Percentiles rank a stretch among this genome's conserved stretches.
phyloP scores from a whole-genome alignment of 2,113 vertebrate genomes.

The Eclectus roratus region DNA sequence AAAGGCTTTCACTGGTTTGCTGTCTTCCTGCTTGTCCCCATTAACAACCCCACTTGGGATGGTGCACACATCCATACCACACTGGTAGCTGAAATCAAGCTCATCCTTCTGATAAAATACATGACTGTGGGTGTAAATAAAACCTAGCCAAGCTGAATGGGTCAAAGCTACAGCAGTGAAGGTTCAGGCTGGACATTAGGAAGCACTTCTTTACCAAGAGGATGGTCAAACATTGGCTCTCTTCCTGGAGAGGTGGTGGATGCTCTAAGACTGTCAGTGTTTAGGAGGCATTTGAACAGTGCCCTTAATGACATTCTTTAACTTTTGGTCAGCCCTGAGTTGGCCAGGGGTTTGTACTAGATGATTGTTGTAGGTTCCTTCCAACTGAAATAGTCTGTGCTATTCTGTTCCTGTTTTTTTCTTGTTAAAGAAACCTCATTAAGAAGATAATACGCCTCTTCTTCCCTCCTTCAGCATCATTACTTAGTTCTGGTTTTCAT shows the following conservation, averaged over 20 bases:
- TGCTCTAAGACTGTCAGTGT: not conserved
- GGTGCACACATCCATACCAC: not conserved
- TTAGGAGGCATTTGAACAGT: not conserved
- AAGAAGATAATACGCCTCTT: not conserved
- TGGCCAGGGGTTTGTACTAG: not conserved
- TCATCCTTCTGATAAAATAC: not conserved
- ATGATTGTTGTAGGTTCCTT: not conserved
- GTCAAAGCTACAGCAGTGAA: not conserved
- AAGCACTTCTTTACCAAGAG: not conserved
- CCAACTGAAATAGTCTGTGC: not conserved
- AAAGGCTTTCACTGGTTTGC: not conserved
- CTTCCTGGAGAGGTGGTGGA: not conserved
- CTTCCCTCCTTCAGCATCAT: not conserved
- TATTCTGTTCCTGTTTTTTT: not conserved
- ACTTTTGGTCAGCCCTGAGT: not conserved
- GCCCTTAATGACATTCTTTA: not conserved
- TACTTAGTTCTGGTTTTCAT: not conserved
- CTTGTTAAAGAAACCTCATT: not conserved
- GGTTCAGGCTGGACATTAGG: not conserved
- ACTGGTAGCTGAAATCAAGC: not conserved
- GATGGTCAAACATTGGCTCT: not conserved
- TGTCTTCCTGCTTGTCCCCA: not conserved
- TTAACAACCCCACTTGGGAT: not conserved
- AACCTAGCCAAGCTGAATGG: not conserved
- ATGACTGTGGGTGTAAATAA: not conserved